Evolutionary conservation across 53 echinoderm and acorn worm genomes (phyloP).

Genomic region (Henricia sp.): DNA sequence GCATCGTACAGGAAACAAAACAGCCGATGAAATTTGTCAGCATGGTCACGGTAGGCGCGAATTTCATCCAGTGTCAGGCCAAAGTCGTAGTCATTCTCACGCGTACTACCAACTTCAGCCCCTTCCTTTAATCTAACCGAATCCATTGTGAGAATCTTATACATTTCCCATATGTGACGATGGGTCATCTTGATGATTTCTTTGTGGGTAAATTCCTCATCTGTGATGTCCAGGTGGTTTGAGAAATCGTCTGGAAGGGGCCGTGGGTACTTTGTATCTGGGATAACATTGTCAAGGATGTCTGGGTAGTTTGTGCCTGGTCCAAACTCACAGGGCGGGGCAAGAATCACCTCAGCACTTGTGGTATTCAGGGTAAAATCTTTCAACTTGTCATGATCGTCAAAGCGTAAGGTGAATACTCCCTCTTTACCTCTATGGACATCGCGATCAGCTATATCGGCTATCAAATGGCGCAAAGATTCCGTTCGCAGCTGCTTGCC

Average conservation of each 20-base stretch:
- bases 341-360: conserved; percentile 35
- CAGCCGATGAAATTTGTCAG: conserved; percentile 63
- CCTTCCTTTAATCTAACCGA: background rate
- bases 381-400: conserved; percentile 4
- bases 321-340: conserved; percentile 23
- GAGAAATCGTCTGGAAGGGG: background rate
- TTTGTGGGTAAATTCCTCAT: background rate
- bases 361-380: conserved; percentile 51
- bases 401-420: conserved; percentile 21
- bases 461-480: conserved; percentile 14
- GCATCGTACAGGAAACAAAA: conserved; percentile 40
- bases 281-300: conserved; percentile 52
- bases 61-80: conserved; percentile 20
- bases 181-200: conserved; percentile 11
- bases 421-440: conserved; percentile 42
- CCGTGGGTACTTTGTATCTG: conserved; percentile 7
- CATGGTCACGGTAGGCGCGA: conserved; percentile 2
- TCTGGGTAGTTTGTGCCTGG: background rate
- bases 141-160: conserved; percentile 9
- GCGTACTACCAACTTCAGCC: background rate
- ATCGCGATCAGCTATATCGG: conserved; percentile 24
- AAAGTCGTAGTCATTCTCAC: conserved; percentile 45
- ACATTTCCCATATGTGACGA: conserved; percentile 32
- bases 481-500: background rate
- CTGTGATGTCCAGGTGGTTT: conserved; percentile 12